These are phyloP conservation scores for Aphelinus certus DNA, from an alignment of 1,140 invertebrate genomes.

Conservation along the genomic window DNA sequence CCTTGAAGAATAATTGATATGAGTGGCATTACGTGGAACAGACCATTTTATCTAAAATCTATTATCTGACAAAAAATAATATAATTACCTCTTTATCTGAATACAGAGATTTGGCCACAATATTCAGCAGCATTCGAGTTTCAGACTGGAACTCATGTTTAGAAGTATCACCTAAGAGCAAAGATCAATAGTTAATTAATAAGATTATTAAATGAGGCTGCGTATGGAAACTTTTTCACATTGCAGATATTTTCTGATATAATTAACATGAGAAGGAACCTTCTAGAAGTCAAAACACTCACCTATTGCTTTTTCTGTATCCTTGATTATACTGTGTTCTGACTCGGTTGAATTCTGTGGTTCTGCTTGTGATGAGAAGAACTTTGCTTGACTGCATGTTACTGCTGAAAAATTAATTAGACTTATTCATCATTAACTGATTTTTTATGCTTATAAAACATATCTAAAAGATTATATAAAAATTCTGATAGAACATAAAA, in stretches of 20 bases:
- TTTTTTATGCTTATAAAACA: no score
- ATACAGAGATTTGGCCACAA: conserved; percentile 96
- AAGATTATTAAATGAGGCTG: not conserved
- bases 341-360: conserved; percentile 44
- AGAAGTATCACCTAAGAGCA: conserved; percentile 59
- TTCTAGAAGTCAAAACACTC: conserved; percentile 12
- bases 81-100: conserved; percentile 93
- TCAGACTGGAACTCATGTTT: conserved; percentile 95
- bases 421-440: no score
- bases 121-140: conserved; percentile 93
- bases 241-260: no score
- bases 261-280: no score
- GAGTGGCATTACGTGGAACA: conserved; percentile 5
- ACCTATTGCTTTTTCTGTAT: conserved; percentile 70
- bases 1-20: conserved; percentile 66
- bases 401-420: conserved; percentile 38
- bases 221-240: no score
- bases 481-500: no score
- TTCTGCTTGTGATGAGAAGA: conserved; percentile 55
- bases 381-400: conserved; percentile 40
- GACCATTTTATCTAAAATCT: not conserved
- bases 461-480: no score
- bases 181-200: conserved; percentile 2
- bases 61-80: conserved; percentile 15
- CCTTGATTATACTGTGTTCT: conserved; percentile 66